A percentile compares a stretch with the other conserved stretches of the same genome.
Conservation (phyloP, 2,888 invertebrate genomes). For the Dione juno region DNA sequence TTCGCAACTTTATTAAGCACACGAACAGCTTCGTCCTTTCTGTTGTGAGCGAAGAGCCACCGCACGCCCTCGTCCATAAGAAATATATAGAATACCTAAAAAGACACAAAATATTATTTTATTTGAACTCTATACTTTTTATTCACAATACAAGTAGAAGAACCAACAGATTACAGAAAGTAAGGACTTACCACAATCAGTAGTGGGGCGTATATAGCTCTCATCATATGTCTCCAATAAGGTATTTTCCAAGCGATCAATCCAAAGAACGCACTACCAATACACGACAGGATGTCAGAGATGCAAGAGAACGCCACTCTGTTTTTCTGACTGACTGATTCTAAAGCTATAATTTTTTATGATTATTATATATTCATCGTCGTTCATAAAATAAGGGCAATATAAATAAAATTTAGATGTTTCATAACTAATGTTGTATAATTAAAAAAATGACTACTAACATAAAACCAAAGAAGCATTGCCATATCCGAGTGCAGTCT, state of each 20-base stretch:
- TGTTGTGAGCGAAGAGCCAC: conserved; percentile 90
- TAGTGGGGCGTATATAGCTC: conserved; percentile 88
- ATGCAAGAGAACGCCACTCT: conserved; percentile 76
- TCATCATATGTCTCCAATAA: conserved; percentile 88
- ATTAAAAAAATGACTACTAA: conserved; percentile 52
- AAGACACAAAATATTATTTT: background rate
- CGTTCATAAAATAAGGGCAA: too few species aligned
- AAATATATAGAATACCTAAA: conserved; percentile 85
- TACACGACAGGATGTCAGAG: conserved; percentile 65
- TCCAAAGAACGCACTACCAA: conserved; percentile 88
- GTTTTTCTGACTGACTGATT: conserved; percentile 70
- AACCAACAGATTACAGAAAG: background rate
- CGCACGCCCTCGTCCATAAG: conserved; percentile 90
- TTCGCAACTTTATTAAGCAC: conserved; percentile 86
- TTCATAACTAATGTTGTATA: background rate
- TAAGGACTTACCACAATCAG: conserved; percentile 78
- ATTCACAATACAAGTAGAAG: too few species aligned
- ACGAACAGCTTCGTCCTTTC: conserved; percentile 85
- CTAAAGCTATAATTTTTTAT: conserved; percentile 62
- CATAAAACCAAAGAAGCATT: conserved; percentile 77
- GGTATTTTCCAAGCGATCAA: conserved; percentile 87
- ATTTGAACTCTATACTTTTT: too few species aligned
- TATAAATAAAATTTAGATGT: too few species aligned
- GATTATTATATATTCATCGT: too few species aligned
- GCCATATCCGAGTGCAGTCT: conserved; percentile 85